Evolutionary conservation across 1,140 invertebrate species (phyloP), one percentile per base, ranked within the genome.

Genomic region (Temnothorax longispinosus): DNA sequence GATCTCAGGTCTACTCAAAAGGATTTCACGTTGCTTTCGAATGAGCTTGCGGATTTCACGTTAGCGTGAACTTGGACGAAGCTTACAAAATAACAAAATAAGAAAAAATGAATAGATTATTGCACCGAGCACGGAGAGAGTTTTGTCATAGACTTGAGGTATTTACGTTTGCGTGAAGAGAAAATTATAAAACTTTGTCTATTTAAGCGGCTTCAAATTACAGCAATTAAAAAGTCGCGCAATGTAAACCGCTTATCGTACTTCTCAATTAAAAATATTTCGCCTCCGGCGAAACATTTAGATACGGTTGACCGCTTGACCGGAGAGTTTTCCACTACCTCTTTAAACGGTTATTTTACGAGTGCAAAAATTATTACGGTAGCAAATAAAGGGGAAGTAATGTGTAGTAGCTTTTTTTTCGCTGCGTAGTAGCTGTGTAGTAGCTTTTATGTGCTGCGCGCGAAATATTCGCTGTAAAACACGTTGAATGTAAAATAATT

Each of bases 21-120:
- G n/a, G 54, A 84, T 84, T 74, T 60, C 32, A 18, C n/a, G 80
- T 56, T 82, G 44, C n/a, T 60, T 32, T n/a, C 38, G 69, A 75
- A 75, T 60, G 54, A 84, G 69, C 13, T 27, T 84, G 80, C 54
- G 41, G 41, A 82, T 58, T 72, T 47, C 18, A 54, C 27, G 47
- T 58, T 18, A 41, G 41, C 13, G 69, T 47, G 41, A 82, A 74
- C 41, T 82, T 71, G 41, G n/a, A 60, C 56, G 2, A 50, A 75
- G 41, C 21, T 32, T 64, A 38, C 32, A 41, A 15, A 80, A 15
- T 13, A 52, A 32, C 0, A 1, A 13, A 77, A 7, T 11, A 41
- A 15, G 13, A 38, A 18, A 10, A 32, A 35, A 38, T 13, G 21
- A 38, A 52, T 50, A 54, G 56, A 56, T 38, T 56, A 54, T 15